These are phyloP conservation scores for Artibeus lituratus DNA, from an alignment of 2,797 vertebrate genomes.

Conservation along the genomic window DNA sequence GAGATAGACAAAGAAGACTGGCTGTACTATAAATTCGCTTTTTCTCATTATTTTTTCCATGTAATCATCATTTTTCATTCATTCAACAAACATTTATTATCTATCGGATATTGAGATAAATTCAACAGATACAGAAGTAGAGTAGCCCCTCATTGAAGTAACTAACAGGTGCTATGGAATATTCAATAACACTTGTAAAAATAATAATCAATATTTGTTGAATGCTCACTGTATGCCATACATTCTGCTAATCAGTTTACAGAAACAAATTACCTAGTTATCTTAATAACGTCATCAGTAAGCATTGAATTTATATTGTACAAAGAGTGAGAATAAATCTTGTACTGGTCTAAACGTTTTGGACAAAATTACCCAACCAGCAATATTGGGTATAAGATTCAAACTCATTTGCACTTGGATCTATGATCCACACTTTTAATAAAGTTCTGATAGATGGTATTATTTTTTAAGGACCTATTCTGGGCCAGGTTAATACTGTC, in stretches of 20 bases:
- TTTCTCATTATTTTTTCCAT: neutral
- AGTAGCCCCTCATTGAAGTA: neutral
- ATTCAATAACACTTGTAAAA: neutral
- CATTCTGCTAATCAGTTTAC: neutral
- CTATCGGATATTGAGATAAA: neutral
- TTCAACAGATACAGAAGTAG: neutral
- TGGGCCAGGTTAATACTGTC: neutral
- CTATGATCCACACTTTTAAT: neutral
- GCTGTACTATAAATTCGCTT: accelerated
- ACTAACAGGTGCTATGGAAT: neutral
- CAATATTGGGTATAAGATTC: neutral
- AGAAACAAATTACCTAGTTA: neutral
- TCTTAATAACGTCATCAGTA: neutral
- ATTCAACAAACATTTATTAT: neutral
- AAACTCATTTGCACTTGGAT: neutral
- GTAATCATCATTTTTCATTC: neutral
- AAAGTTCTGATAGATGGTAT: neutral
- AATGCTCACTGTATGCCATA: neutral
- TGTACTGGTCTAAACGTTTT: neutral
- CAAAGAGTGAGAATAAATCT: neutral
- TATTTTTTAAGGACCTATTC: neutral
- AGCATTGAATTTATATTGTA: neutral
- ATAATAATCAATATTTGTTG: neutral
- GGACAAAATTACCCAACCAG: neutral
- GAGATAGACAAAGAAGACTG: neutral